Evolutionary conservation across 2,888 invertebrate genomes (phyloP).

Genomic region (Polyommatus iphigenia): DNA sequence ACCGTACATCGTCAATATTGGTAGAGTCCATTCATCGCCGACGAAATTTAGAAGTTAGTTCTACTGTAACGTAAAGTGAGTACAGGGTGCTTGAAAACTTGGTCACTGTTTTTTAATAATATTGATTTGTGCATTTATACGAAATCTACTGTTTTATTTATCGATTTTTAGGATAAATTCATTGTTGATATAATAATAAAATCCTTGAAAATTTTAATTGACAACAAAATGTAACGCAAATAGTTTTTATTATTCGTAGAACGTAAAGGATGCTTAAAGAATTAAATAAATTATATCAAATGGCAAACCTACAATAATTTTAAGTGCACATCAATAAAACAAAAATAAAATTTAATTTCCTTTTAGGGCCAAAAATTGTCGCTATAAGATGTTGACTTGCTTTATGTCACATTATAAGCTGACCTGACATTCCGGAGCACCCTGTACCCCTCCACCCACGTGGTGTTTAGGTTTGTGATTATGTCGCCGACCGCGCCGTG

Average conservation of each 20-base stretch:
- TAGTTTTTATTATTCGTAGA: too few species aligned
- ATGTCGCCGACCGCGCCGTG: slow-evolving; percentile 70
- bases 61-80: slow-evolving; percentile 60
- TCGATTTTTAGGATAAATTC: not conserved
- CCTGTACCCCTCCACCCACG: slow-evolving; percentile 75
- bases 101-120: not conserved
- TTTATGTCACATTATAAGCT: too few species aligned
- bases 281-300: too few species aligned
- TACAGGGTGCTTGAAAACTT: slow-evolving; percentile 33
- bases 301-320: too few species aligned
- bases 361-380: too few species aligned
- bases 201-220: too few species aligned
- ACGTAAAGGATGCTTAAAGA: too few species aligned
- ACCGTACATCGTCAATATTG: slow-evolving; percentile 69
- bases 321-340: too few species aligned
- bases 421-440: slow-evolving; percentile 40
- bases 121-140: not conserved
- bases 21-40: slow-evolving; percentile 64
- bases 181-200: too few species aligned
- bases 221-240: too few species aligned
- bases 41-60: slow-evolving; percentile 58
- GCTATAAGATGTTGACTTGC: too few species aligned
- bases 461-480: slow-evolving; percentile 70
- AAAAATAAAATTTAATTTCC: too few species aligned
- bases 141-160: not conserved